Conservation (phyloP, 2,888 invertebrate species). For the Mamestra brassicae region DNA sequence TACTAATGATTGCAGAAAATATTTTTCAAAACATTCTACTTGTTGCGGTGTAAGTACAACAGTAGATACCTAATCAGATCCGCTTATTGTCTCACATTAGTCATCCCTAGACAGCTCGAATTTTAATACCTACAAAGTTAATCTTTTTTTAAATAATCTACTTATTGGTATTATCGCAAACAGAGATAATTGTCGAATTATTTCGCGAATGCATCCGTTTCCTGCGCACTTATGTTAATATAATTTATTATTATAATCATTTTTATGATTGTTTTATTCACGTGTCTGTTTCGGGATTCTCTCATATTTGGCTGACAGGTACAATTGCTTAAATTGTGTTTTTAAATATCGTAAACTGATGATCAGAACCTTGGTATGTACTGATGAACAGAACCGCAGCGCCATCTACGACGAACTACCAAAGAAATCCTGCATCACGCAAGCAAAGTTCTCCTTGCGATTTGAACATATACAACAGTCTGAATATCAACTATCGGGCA, state of each 20-base stretch:
- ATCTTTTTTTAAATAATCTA: conserved; percentile 9
- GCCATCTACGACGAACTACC: too few species aligned
- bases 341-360: too few species aligned
- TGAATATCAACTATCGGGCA: too few species aligned
- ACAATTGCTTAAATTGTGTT: too few species aligned
- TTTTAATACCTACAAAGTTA: background rate
- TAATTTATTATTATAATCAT: conserved; percentile 17
- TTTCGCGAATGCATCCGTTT: conserved; percentile 4
- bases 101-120: background rate
- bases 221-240: background rate
- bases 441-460: too few species aligned
- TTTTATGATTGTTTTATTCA: conserved; percentile 1
- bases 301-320: background rate
- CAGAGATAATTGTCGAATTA: conserved; percentile 13
- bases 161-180: conserved; percentile 1
- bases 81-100: background rate
- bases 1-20: background rate
- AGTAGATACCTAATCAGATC: background rate
- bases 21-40: background rate
- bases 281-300: background rate
- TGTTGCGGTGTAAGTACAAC: background rate
- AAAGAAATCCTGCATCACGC: too few species aligned
- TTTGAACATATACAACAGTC: too few species aligned
- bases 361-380: too few species aligned
- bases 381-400: too few species aligned